Evolutionary conservation across 2,797 vertebrate genomes (phyloP).

Genomic region (Leptatherina wallacei): DNA sequence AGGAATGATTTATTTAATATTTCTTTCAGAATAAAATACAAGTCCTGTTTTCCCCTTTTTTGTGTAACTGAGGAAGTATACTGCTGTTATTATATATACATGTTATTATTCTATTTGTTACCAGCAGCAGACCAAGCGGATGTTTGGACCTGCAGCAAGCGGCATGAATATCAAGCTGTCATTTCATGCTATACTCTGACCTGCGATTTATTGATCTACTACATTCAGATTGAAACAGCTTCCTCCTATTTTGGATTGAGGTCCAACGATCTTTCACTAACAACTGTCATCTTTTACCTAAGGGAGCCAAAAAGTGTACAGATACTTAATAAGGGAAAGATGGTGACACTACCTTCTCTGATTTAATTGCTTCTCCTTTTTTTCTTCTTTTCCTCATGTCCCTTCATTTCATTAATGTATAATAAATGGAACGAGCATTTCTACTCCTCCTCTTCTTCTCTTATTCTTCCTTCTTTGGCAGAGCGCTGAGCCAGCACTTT

Average conservation of each 20-base stretch:
- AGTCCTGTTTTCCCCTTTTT: no score
- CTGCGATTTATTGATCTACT: not conserved
- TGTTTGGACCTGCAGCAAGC: no score
- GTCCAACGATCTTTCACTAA: not conserved
- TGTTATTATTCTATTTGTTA: no score
- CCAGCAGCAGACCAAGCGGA: no score
- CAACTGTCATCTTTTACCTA: slow-evolving; percentile 4
- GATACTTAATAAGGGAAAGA: not conserved
- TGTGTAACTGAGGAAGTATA: no score
- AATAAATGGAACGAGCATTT: slow-evolving; percentile 46
- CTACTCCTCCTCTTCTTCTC: slow-evolving; percentile 31
- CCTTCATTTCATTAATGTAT: slow-evolving; percentile 42
- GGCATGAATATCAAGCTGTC: no score
- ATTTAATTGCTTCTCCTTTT: slow-evolving; percentile 24
- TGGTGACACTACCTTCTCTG: slow-evolving; percentile 3
- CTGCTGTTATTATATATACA: no score
- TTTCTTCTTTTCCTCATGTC: slow-evolving; percentile 2
- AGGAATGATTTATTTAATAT: no score
- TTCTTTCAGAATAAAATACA: no score
- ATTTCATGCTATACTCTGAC: no score
- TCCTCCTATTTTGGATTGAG: not conserved
- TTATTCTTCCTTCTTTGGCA: slow-evolving; percentile 45
- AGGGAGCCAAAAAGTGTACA: not conserved
- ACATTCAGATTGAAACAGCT: no score
- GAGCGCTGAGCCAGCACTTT: slow-evolving; percentile 71